Evolutionary conservation across 2,113 vertebrate genomes (phyloP), one percentile per base, ranked within the genome.

Genomic region (Lycaon pictus): DNA sequence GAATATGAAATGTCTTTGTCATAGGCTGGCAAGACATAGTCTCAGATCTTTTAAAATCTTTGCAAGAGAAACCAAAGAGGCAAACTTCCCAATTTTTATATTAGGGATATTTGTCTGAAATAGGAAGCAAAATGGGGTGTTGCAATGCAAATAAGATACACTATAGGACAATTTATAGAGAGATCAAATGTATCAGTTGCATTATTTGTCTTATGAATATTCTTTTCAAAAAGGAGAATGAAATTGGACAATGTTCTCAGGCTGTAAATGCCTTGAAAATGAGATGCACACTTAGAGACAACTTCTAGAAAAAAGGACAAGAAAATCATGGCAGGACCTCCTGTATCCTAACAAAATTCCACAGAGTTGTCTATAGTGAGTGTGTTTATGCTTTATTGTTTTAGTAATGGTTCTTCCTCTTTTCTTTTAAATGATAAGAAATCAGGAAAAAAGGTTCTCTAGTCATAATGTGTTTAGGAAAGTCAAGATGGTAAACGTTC

Each of bases 281-380:
- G 92, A 97, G 95, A 98, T 97, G 71, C 88, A 84, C 62, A 77
- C 35, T 96, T 97, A 58, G 80, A 98, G 86, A 95, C 92, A 97
- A 90, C 79, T 96, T 92, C 71, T 19, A 92, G 88, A 96, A 96
- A 97, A 92, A 88, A 96, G 83, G 95, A 96, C 56, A 96, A 93
- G 94, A 88, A 97, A 97, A 96, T 97, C 86, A 93, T 94, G 94
- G 90, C 84, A 69, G 55, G 81, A 92, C 74, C 93, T 93, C n/a
- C 63, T 94, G n/a, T 97, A 97, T 97, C 72, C 82, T 98, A 93
- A 97, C 98, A 98, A 98, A 98, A 98, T 98, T 98, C 96, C 35
- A 12, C 27, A 56, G 72, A 97, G 23, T 96, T 96, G 37, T 97
- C 94, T 97, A 51, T 22, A 88, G 22, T 71, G 65, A 88, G 22